These are phyloP conservation scores for Calycopis cecrops DNA, from an alignment of 1,140 invertebrate species.

Conservation along the genomic window DNA sequence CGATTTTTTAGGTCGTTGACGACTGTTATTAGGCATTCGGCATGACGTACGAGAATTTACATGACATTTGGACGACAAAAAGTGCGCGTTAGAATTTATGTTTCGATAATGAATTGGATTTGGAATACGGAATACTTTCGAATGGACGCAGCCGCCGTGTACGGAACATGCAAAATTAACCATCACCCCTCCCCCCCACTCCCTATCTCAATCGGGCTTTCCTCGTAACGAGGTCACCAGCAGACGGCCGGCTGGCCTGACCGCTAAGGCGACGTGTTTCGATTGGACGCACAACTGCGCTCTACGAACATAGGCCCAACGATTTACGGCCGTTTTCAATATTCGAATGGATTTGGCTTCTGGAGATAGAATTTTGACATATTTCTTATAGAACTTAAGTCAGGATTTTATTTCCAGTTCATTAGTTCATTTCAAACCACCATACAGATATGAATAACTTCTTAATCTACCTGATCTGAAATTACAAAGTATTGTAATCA, in stretches of 20 bases:
- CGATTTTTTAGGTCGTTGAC: conserved; percentile 15
- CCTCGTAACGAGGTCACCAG: conserved; percentile 62
- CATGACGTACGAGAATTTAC: conserved; percentile 9
- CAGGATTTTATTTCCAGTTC: too few species aligned
- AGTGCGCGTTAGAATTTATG: background rate
- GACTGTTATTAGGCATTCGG: conserved; percentile 12
- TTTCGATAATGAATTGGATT: conserved; percentile 10
- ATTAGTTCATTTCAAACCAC: too few species aligned
- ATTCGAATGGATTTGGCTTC: too few species aligned
- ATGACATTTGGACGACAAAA: conserved; percentile 4
- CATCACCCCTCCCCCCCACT: conserved; percentile 26
- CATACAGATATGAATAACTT: too few species aligned
- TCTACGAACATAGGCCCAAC: conserved; percentile 1
- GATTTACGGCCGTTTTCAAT: too few species aligned
- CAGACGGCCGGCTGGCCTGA: conserved; percentile 48
- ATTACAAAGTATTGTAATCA: too few species aligned
- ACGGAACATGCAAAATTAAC: background rate
- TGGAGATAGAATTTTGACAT: too few species aligned
- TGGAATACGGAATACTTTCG: conserved; percentile 14
- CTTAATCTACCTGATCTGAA: too few species aligned
- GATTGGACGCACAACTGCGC: conserved; percentile 32
- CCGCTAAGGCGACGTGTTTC: conserved; percentile 42
- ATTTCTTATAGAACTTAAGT: too few species aligned
- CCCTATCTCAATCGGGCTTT: conserved; percentile 43
- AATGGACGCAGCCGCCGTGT: background rate